phyloP scores from a whole-genome alignment of 2,888 invertebrate species.

The Aromia moschata region DNA sequence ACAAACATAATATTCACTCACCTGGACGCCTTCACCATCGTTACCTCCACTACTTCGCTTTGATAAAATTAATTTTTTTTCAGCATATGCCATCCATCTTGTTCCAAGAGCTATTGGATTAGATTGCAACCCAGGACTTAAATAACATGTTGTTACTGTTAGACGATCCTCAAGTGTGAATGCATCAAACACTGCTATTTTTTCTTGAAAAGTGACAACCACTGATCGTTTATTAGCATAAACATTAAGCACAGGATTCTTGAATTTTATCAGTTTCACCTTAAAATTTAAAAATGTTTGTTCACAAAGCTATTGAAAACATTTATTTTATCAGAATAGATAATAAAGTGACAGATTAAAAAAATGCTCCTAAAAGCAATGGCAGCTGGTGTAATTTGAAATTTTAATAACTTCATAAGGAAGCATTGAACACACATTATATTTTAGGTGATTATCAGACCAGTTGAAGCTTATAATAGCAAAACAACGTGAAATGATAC shows the following conservation, averaged over 20 bases:
- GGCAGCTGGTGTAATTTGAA: too few relatives aligned
- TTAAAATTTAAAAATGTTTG: too few relatives aligned
- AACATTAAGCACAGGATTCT: constrained; percentile 87
- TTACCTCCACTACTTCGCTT: constrained; percentile 86
- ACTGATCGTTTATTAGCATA: constrained; percentile 89
- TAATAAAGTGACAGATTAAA: too few relatives aligned
- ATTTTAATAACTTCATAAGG: too few relatives aligned
- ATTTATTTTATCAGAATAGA: too few relatives aligned
- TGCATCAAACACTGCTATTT: constrained; percentile 91
- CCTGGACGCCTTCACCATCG: constrained; percentile 69
- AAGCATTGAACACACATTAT: too few relatives aligned
- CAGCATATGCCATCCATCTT: constrained; percentile 86
- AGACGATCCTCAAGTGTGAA: constrained; percentile 86
- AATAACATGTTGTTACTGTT: constrained; percentile 89
- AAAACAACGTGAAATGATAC: too few relatives aligned
- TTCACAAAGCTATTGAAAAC: too few relatives aligned
- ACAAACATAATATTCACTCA: too few relatives aligned
- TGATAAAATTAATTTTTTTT: constrained; percentile 81
- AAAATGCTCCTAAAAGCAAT: too few relatives aligned
- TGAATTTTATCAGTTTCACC: constrained; percentile 92
- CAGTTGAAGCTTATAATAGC: too few relatives aligned
- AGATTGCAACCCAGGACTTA: constrained; percentile 80
- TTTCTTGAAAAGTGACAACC: constrained; percentile 88
- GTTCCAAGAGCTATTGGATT: constrained; percentile 91
- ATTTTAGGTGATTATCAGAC: too few relatives aligned